Evolutionary conservation across 2,113 vertebrate genomes (phyloP), one percentile per base, ranked within the genome.

Genomic region (Ictalurus furcatus): DNA sequence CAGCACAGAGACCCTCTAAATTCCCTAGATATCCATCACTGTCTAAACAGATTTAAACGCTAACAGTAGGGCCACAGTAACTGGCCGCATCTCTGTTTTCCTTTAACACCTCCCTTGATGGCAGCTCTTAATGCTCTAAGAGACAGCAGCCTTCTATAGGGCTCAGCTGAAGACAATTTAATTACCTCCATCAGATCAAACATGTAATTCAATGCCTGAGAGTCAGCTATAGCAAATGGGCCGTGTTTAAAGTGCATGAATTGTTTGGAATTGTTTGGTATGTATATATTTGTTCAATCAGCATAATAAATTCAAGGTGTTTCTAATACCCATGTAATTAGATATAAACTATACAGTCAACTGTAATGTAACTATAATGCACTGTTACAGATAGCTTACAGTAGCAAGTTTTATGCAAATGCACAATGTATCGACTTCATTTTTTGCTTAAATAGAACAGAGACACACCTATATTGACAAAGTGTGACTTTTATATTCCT

Each of bases 31-130:
- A 87, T 84, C 71, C 79, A 81, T 90, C 74, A 52, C 71, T 85
- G 37, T 90, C 67, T 83, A 88, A 90, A 90, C 79, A 56, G 30
- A 88, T 85, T 59, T 87, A 87, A 67, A 87, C 63, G 2, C n/a
- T 37, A 79, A 76, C 25, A 71, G 84, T 25, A 74, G n/a, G 40
- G 28, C 59, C 79, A 88, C 84, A 73, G 71, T 84, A 71, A 69
- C 44, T 86, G 56, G 34, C 61, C 37, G 71, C 73, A 56, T 86
- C 56, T 85, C 71, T 90, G 74, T 90, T 69, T 91, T 87, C 89
- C 89, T 87, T 87, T 44, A 87, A 85, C 85, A 85, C 76, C 56
- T 90, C 74, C 87, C 85, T 48, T 78, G 59, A 87, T 89, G 80
- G 71, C 79, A 58, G 84, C 52, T 86, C 59, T 89, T 80, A 73